A percentile compares a stretch with the other conserved stretches of the same genome.
Conservation (phyloP, 1,140 invertebrate genomes). For the Triops longicaudatus region DNA sequence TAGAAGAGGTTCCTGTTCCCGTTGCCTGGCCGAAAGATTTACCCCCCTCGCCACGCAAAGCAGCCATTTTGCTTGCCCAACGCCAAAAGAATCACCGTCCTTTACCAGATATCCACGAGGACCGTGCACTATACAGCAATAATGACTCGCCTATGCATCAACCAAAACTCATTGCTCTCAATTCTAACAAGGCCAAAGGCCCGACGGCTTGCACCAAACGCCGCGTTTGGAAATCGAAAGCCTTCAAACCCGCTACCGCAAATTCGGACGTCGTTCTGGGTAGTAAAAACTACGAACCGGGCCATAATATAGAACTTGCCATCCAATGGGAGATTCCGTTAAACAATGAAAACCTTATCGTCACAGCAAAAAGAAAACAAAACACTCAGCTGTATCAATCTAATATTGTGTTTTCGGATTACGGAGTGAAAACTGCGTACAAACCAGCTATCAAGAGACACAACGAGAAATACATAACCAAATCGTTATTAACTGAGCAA, state of each 20-base stretch:
- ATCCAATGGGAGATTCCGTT: conserved; percentile 26
- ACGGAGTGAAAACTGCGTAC: background rate
- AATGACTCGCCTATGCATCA: background rate
- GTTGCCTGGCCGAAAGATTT: background rate
- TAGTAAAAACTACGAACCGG: background rate
- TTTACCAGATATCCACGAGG: conserved; percentile 16
- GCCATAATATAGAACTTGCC: conserved; percentile 24
- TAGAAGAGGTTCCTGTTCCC: background rate
- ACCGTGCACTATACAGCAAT: background rate
- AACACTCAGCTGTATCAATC: background rate
- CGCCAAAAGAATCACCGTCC: conserved; percentile 27
- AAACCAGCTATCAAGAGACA: conserved; percentile 27
- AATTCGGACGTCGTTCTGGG: conserved; percentile 9
- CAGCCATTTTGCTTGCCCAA: conserved; percentile 22
- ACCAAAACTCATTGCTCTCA: conserved; percentile 13
- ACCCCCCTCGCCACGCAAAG: conserved; percentile 23
- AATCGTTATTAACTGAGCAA: background rate
- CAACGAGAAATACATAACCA: conserved; percentile 19
- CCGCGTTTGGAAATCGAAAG: background rate
- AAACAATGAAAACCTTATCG: background rate
- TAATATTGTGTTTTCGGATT: background rate
- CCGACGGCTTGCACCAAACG: conserved; percentile 28
- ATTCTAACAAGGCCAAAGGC: conserved; percentile 26
- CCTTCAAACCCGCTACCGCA: background rate
- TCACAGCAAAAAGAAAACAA: background rate